phyloP scores from a whole-genome alignment of 1,140 invertebrate species.

The Lordiphosa stackelbergi region DNA sequence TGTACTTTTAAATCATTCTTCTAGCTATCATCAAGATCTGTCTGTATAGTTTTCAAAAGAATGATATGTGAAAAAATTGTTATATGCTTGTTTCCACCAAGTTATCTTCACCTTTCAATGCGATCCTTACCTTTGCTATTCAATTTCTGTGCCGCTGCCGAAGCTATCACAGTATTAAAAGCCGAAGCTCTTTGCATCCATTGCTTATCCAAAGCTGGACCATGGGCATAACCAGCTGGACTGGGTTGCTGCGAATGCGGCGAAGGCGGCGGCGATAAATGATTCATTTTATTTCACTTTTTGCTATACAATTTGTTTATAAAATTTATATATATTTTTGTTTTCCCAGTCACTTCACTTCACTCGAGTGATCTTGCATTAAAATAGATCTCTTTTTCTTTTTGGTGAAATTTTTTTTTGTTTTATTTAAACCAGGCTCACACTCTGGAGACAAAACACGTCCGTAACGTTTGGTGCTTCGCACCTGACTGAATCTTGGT shows the following conservation, averaged over 20 bases:
- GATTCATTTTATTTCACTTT: conserved; percentile 62
- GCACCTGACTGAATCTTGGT: conserved; percentile 77
- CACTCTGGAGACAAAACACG: conserved; percentile 60
- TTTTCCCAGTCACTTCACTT: conserved; percentile 32
- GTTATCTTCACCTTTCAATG: too few species aligned
- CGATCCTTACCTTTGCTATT: conserved; percentile 65
- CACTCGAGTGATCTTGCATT: conserved; percentile 11
- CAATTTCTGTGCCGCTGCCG: conserved; percentile 70
- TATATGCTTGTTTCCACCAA: too few species aligned
- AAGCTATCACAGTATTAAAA: conserved; percentile 71
- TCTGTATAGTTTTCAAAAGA: too few species aligned
- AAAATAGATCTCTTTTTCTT: conserved; percentile 15
- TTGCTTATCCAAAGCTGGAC: conserved; percentile 62
- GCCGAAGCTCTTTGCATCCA: conserved; percentile 75
- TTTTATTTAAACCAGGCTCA: not conserved
- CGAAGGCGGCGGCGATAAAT: conserved; percentile 74
- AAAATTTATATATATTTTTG: not conserved
- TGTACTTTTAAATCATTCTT: too few species aligned
- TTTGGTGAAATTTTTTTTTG: conserved; percentile 19
- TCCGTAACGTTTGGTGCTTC: conserved; percentile 76
- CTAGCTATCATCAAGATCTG: too few species aligned
- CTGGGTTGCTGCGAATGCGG: conserved; percentile 73
- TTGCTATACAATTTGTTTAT: conserved; percentile 21
- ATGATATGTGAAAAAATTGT: too few species aligned
- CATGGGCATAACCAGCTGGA: conserved; percentile 48